Percentiles rank a stretch among this genome's conserved stretches.
phyloP scores from a whole-genome alignment of 2,888 invertebrate genomes.

The Apeira syringaria region DNA sequence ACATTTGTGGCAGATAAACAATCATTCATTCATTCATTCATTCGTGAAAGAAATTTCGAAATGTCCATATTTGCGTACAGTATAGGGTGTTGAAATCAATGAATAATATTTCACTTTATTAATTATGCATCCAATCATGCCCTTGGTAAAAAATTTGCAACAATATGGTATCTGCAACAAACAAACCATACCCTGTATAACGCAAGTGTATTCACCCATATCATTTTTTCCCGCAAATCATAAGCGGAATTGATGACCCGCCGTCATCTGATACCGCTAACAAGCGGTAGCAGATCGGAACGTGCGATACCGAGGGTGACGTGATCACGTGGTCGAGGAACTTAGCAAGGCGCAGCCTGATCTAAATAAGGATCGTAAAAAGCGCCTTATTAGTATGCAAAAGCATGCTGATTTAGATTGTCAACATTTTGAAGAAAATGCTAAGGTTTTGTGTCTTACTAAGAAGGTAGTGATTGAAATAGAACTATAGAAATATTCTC shows the following conservation, averaged over 20 bases:
- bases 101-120: too few species aligned
- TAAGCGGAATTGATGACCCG: constrained; percentile 65
- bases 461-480: too few species aligned
- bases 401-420: not conserved
- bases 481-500: too few species aligned
- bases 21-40: too few species aligned
- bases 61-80: too few species aligned
- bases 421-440: not conserved
- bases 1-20: too few species aligned
- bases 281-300: constrained; percentile 69
- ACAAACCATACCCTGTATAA: constrained; percentile 13
- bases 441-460: too few species aligned
- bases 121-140: too few species aligned
- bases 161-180: too few species aligned
- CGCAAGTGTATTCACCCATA: constrained; percentile 4
- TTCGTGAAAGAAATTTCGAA: too few species aligned
- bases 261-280: constrained; percentile 66
- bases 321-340: constrained; percentile 27
- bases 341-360: constrained; percentile 24
- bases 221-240: constrained; percentile 54
- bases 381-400: constrained; percentile 2
- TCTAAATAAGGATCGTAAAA: constrained; percentile 25
- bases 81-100: too few species aligned
- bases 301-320: constrained; percentile 51
- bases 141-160: too few species aligned